Evolutionary conservation across 1,140 invertebrate genomes (phyloP).

Genomic region (Globodera rostochiensis): DNA sequence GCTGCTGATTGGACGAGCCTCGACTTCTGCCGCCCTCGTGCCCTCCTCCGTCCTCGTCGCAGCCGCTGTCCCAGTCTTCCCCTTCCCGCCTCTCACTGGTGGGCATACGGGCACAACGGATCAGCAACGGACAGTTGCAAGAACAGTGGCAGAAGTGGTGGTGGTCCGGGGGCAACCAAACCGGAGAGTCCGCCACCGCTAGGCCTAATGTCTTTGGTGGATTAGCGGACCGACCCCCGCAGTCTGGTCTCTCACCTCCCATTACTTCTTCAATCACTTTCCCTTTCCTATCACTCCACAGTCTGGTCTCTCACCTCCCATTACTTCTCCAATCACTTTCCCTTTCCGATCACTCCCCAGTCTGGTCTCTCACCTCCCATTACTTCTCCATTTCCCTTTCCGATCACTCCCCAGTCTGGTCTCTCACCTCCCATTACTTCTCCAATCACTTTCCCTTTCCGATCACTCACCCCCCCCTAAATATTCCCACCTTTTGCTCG

Average conservation of each 20-base stretch:
- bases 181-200: not conserved
- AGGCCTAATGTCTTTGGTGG: not conserved
- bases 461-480: not conserved
- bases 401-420: too few species aligned
- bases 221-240: too few species aligned
- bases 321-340: not conserved
- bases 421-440: not conserved
- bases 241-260: not conserved
- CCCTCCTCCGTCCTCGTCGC: conserved; percentile 3
- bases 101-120: conserved; percentile 4
- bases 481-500: not conserved
- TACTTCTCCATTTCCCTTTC: too few species aligned
- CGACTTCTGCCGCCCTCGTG: not conserved
- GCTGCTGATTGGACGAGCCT: too few species aligned
- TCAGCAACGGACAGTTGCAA: conserved; percentile 26
- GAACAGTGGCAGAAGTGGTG: conserved; percentile 6
- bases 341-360: too few species aligned
- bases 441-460: not conserved
- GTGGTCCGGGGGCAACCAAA: conserved; percentile 9
- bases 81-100: conserved; percentile 8
- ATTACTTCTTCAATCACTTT: not conserved
- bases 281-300: not conserved
- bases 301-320: not conserved
- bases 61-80: conserved; percentile 26
- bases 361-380: not conserved